Evolutionary conservation across 2,113 vertebrate genomes (phyloP).

Genomic region (Andinoacara biseriatus): DNA sequence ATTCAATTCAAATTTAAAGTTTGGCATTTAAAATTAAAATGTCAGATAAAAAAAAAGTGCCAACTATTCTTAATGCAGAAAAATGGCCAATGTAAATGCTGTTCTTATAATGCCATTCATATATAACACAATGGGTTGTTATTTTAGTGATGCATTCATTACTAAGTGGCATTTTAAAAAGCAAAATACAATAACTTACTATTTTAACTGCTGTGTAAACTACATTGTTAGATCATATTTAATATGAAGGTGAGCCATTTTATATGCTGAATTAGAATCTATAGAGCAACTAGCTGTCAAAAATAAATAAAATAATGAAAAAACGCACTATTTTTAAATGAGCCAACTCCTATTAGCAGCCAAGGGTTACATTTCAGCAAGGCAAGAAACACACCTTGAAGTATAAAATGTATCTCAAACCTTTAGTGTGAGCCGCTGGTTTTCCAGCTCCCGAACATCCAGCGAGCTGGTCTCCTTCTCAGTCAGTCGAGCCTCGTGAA

Average conservation of each 20-base stretch:
- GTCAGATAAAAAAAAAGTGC: neutral
- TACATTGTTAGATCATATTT: neutral
- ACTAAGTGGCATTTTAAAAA: too few species aligned
- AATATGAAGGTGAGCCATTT: neutral
- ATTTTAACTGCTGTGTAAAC: too few species aligned
- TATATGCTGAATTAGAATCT: neutral
- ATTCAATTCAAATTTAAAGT: neutral
- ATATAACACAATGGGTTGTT: too few species aligned
- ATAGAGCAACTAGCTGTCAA: neutral
- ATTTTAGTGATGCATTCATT: too few species aligned
- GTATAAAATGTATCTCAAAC: conserved; percentile 68
- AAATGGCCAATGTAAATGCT: neutral
- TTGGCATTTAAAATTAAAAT: neutral
- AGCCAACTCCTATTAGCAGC: neutral
- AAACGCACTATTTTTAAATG: neutral
- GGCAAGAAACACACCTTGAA: neutral
- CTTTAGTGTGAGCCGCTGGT: conserved; percentile 87
- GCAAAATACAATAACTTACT: too few species aligned
- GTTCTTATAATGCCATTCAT: too few species aligned
- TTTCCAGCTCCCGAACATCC: conserved; percentile 88
- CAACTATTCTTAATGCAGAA: neutral
- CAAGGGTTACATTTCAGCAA: neutral
- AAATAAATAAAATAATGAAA: neutral
- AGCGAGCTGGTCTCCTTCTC: conserved; percentile 94
- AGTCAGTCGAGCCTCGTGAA: conserved; percentile 91